Evolutionary conservation across 2,888 invertebrate species (phyloP).

Genomic region (Chydorus sphaericus): DNA sequence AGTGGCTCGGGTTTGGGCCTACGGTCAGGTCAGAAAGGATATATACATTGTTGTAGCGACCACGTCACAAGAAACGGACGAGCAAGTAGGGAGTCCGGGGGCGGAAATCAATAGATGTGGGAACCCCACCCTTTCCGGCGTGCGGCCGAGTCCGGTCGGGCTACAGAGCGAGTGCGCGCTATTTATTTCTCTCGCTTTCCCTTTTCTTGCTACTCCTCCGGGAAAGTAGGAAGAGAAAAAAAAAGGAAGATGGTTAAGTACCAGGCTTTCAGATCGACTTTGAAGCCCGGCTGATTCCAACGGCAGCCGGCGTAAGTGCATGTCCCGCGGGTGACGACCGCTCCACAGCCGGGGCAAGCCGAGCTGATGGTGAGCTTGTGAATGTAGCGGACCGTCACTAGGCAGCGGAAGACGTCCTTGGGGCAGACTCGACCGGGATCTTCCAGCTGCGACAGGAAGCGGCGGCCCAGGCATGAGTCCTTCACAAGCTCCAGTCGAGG

Average conservation of each 20-base stretch:
- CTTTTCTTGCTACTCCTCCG: too few relatives aligned
- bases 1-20: too few relatives aligned
- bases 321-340: background rate
- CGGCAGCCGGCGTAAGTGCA: conserved; percentile 14
- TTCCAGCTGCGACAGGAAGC: conserved; percentile 77
- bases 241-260: background rate
- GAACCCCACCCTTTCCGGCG: too few relatives aligned
- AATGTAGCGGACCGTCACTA: conserved; percentile 20
- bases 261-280: conserved; percentile 13
- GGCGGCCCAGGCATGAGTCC: background rate
- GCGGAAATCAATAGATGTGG: conserved; percentile 6
- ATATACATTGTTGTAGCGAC: too few relatives aligned
- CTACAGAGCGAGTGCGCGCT: too few relatives aligned
- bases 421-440: conserved; percentile 79
- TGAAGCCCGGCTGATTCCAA: conserved; percentile 7
- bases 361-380: conserved; percentile 11
- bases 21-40: too few relatives aligned
- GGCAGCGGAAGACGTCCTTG: conserved; percentile 63
- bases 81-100: too few relatives aligned
- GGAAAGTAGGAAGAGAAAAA: background rate
- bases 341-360: conserved; percentile 8
- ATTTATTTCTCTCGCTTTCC: too few relatives aligned
- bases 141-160: too few relatives aligned
- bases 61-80: too few relatives aligned
- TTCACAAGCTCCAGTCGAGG: background rate